These are phyloP conservation scores for Lordiphosa mommai DNA, from an alignment of 1,140 invertebrate species.

Conservation along the genomic window DNA sequence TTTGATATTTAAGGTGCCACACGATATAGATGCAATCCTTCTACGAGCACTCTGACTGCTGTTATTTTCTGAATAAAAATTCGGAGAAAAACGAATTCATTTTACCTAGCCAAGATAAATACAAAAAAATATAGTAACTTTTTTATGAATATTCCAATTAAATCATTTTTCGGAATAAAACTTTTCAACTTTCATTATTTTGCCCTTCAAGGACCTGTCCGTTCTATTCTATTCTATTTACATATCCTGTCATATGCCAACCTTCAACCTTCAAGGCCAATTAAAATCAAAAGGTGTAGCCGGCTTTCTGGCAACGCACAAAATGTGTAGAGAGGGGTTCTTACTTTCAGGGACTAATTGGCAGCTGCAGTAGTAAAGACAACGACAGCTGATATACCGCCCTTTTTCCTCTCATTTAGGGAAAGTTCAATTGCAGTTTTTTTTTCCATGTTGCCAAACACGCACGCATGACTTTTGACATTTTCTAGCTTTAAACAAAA, in stretches of 20 bases:
- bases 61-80: no score
- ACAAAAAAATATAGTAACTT: no score
- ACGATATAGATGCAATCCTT: no score
- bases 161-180: no score
- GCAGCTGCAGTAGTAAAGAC: constrained; percentile 2
- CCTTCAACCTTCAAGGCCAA: constrained; percentile 3
- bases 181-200: not conserved
- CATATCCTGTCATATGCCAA: no score
- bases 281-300: not conserved
- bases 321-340: not conserved
- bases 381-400: not conserved
- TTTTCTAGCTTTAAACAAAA: constrained; percentile 10
- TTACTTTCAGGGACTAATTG: not conserved
- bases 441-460: not conserved
- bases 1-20: no score
- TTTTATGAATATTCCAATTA: no score
- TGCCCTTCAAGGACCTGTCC: not conserved
- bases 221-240: not conserved
- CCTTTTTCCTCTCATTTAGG: not conserved
- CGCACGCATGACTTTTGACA: constrained; percentile 38
- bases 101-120: no score
- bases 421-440: constrained; percentile 21
- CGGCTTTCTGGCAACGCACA: not conserved
- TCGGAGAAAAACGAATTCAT: no score
- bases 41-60: no score